Evolutionary conservation across 2,888 invertebrate species (phyloP).

Genomic region (Drosophila subsilvestris): DNA sequence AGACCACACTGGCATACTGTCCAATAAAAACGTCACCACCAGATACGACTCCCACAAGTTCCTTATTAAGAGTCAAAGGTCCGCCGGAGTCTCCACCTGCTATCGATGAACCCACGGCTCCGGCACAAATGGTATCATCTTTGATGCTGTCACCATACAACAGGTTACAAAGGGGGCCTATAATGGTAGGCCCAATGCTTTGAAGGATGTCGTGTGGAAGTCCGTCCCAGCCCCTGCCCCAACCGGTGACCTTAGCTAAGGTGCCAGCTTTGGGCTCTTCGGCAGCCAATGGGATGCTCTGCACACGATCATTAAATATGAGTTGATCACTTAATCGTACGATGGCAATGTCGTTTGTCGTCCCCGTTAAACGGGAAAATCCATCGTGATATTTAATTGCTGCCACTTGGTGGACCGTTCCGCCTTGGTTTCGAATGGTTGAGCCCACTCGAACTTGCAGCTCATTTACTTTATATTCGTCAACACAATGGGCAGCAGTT

Average conservation of each 20-base stretch:
- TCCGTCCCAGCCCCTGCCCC: no score
- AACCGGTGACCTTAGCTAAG: not conserved
- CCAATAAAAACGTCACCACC: accelerated
- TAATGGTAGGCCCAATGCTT: not conserved
- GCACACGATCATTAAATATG: not conserved
- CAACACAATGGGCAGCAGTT: constrained; percentile 6
- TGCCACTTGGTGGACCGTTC: not conserved
- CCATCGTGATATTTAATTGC: not conserved
- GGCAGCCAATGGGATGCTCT: not conserved
- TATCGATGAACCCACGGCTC: accelerated
- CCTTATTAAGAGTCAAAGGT: not conserved
- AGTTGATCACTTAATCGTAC: not conserved
- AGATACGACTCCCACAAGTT: constrained; percentile 2
- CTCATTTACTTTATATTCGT: accelerated
- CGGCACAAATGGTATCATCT: not conserved
- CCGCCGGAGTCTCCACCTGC: not conserved
- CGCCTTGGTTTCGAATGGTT: not conserved
- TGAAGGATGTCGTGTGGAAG: not conserved
- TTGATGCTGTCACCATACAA: not conserved
- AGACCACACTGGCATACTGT: not conserved
- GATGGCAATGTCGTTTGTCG: not conserved
- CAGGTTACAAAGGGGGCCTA: not conserved
- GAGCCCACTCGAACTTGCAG: not conserved
- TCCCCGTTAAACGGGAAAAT: not conserved
- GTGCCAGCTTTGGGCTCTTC: not conserved